phyloP scores from a whole-genome alignment of 2,797 vertebrate genomes.

The Micromesistius poutassou region DNA sequence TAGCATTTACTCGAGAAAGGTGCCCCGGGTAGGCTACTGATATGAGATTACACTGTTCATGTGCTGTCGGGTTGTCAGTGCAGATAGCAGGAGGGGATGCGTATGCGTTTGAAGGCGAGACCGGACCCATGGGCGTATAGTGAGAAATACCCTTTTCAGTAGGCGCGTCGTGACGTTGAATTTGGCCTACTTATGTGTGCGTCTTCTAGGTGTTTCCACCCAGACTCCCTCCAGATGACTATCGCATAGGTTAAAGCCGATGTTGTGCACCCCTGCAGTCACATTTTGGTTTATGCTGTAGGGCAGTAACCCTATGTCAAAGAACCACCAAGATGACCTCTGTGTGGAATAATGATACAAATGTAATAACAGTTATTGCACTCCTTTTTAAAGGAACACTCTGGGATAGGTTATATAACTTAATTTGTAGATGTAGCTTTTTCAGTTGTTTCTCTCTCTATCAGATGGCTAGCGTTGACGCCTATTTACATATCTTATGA shows the following conservation, averaged over 20 bases:
- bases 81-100: background rate
- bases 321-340: background rate
- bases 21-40: no score
- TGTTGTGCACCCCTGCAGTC: background rate
- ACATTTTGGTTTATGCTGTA: background rate
- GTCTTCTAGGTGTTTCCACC: constrained; percentile 26
- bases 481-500: background rate
- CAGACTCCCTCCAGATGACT: constrained; percentile 24
- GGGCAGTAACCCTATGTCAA: background rate
- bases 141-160: background rate
- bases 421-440: background rate
- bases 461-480: background rate
- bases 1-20: background rate
- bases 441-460: background rate
- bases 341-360: background rate
- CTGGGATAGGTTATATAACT: background rate
- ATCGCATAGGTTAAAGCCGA: background rate
- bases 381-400: no score
- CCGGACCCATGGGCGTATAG: background rate
- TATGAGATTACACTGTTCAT: no score
- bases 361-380: background rate
- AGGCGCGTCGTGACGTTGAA: background rate
- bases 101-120: background rate
- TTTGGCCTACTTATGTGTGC: background rate
- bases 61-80: background rate